phyloP scores from a whole-genome alignment of 1,140 invertebrate genomes.

The Reticulitermes speratus region DNA sequence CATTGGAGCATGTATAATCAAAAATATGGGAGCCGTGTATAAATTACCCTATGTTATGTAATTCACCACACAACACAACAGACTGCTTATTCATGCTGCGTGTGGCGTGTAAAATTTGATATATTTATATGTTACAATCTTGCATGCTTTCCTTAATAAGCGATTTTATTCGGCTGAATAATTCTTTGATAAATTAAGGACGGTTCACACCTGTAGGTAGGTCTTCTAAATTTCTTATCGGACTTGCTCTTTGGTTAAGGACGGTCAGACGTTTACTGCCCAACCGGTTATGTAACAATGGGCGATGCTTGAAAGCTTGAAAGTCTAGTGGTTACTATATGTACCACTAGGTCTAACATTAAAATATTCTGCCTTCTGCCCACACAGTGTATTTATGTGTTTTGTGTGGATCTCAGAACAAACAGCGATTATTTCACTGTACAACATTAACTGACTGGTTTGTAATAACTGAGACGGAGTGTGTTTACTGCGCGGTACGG shows the following conservation, averaged over 20 bases:
- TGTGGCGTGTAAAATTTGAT: neutral
- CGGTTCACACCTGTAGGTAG: no score
- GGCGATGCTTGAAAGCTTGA: no score
- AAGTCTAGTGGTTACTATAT: no score
- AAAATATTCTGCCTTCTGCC: no score
- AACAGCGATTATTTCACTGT: no score
- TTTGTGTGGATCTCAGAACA: no score
- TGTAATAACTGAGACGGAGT: no score
- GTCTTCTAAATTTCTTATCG: neutral
- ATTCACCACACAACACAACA: neutral
- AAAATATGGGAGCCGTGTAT: neutral
- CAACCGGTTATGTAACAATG: neutral
- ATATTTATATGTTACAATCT: neutral
- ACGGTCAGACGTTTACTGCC: neutral
- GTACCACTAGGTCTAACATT: no score
- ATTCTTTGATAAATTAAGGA: neutral
- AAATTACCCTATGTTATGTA: neutral
- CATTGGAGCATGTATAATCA: neutral
- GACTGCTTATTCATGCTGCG: neutral
- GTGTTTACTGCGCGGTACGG: no score
- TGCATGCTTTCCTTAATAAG: slow-evolving; percentile 1
- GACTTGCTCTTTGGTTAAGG: neutral
- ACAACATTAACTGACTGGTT: no score
- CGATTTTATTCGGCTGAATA: neutral
- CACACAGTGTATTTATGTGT: no score